A percentile compares a stretch with the other conserved stretches of the same genome.
phyloP scores from a whole-genome alignment of 2,113 vertebrate species.

The Trachemys scripta region DNA sequence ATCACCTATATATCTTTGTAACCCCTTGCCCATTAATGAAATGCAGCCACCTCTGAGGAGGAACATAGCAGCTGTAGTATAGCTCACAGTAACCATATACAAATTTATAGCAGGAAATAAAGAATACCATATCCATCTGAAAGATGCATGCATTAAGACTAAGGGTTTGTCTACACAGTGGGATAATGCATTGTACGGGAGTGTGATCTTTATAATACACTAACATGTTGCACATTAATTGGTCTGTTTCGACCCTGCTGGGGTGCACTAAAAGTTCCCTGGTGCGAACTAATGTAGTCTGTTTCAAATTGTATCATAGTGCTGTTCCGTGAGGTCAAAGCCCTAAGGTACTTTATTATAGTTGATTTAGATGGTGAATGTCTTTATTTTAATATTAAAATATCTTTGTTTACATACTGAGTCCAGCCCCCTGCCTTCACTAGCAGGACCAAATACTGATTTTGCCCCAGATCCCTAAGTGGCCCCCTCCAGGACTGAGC shows the following conservation, averaged over 20 bases:
- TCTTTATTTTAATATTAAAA: background rate
- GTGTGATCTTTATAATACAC: background rate
- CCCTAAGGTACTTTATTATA: background rate
- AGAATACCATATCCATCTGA: background rate
- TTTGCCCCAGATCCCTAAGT: too few relatives aligned
- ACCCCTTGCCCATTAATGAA: background rate
- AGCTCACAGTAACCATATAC: fast-evolving
- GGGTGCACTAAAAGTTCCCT: background rate
- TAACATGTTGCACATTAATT: background rate
- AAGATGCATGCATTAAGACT: background rate
- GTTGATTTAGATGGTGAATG: background rate
- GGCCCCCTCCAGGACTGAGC: too few relatives aligned
- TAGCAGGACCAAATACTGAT: too few relatives aligned
- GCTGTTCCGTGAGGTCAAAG: background rate
- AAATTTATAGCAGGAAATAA: background rate
- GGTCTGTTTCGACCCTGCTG: background rate
- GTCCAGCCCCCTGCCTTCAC: too few relatives aligned
- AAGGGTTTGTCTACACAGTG: background rate
- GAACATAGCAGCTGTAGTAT: background rate
- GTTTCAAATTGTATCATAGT: background rate
- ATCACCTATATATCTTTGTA: fast-evolving
- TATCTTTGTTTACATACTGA: background rate
- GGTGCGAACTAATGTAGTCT: background rate
- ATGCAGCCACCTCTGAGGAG: fast-evolving
- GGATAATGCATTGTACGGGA: background rate